Base-by-base conservation (phyloP, 2,888 invertebrate species). In the Caenorhabditis sp. region DNA sequence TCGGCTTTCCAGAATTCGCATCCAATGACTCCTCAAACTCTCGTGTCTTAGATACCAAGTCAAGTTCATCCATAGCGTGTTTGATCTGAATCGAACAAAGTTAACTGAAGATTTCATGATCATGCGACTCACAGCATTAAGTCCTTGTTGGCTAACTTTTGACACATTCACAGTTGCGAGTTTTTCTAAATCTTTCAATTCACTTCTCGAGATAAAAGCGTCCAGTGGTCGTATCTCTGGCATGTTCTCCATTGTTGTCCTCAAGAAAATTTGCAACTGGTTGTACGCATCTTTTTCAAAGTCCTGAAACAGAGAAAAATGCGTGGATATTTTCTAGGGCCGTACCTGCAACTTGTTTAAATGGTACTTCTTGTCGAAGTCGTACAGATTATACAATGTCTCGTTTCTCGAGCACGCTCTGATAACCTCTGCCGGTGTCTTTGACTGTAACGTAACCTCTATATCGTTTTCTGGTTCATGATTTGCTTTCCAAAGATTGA, bases 371-470 rank as follows among this genome's bases (percentile, higher is more conserved):
- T 89, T 86, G 76, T 91, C 90, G 70, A 91, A 70, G 10, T 88
- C 89, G 56, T 91, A 86, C 35, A 91, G 88, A 28, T 88, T 85
- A 83, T 91, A 91, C 72, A 91, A 84, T 0, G 91, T 91, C 69
- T 89, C 88, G 54, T 90, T 89, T 49, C 88, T 74, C 10, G 85
- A 79, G 54, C 91, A 91, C 7, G 89, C 90, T 58, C 89, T 83
- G 64, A 89, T 89, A 58, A 91, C 66, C 51, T 91, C 90, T 1
- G 87, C 89, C 19, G 90, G 85, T 2, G 82, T 83, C 59, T 86
- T 82, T n/a, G 86, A 77, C 44, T 87, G 85, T 16, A 87, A 41
- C 47, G 85, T 72, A 12, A 70, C 64, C 41, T 83, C 73, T 5
- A 87, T 61, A 41, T 86, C 86, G 49, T 83, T 81, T 16, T 61